Evolutionary conservation across 2,797 vertebrate genomes (phyloP).

Genomic region (Molossus alvarezi): DNA sequence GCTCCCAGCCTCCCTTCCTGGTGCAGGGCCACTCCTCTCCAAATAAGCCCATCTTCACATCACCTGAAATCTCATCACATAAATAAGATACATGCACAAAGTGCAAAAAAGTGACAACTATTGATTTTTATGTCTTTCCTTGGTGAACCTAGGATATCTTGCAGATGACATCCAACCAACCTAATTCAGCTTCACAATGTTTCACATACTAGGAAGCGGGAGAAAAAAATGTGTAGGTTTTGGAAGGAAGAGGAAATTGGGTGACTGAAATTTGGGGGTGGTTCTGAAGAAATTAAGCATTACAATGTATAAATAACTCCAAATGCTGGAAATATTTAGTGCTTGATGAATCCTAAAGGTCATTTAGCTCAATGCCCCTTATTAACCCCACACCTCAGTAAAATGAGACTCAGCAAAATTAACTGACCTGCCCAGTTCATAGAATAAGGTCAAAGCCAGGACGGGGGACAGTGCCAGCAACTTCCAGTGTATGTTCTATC

Average conservation of each 20-base stretch:
- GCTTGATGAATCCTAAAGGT: background rate
- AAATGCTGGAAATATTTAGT: conserved; percentile 6
- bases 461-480: background rate
- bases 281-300: background rate
- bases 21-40: too few relatives aligned
- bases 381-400: background rate
- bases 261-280: background rate
- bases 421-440: background rate
- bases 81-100: background rate
- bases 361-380: background rate
- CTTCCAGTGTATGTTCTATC: background rate
- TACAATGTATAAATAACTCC: background rate
- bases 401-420: background rate
- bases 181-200: conserved; percentile 22
- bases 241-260: background rate
- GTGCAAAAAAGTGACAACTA: background rate
- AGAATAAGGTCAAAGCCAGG: background rate
- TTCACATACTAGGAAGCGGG: background rate
- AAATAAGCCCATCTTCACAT: background rate
- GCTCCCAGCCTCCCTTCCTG: background rate
- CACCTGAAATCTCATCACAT: background rate
- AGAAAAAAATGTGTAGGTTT: too few relatives aligned
- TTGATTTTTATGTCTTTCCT: background rate
- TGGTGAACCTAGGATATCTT: background rate
- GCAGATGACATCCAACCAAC: background rate